Conservation (phyloP, 2,113 vertebrate species). For the Sphyrna mokarran region DNA sequence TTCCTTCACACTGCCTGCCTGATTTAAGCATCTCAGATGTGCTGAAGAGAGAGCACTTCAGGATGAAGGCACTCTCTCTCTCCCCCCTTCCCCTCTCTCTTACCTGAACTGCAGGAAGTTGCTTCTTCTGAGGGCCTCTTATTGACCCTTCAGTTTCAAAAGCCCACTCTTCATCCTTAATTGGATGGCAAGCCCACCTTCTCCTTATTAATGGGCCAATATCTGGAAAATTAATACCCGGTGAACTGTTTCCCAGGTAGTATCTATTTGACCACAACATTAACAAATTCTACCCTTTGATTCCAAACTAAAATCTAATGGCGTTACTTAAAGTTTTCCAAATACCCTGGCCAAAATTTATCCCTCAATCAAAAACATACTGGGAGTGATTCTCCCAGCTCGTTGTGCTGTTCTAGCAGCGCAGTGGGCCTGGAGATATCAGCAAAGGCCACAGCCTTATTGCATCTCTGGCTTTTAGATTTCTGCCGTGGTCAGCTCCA, state of each 20-base stretch:
- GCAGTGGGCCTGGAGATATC: too few relatives aligned
- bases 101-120: neutral
- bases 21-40: neutral
- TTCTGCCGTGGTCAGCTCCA: too few relatives aligned
- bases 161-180: neutral
- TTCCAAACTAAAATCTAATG: neutral
- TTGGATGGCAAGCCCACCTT: neutral
- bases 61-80: neutral
- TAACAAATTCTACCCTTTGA: neutral
- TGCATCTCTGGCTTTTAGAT: too few relatives aligned
- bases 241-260: neutral
- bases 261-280: neutral
- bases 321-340: neutral
- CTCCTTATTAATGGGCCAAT: neutral
- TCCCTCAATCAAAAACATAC: neutral
- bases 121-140: neutral
- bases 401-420: too few relatives aligned
- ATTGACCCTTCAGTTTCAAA: neutral
- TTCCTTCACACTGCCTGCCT: neutral
- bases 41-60: neutral
- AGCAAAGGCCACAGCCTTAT: too few relatives aligned
- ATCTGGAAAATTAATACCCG: neutral
- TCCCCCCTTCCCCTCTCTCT: too few relatives aligned
- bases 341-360: neutral
- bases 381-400: too few relatives aligned